Percentiles rank a stretch among this genome's conserved stretches.
Evolutionary conservation across 1,140 invertebrate species (phyloP).

Genomic region (Plutomurus gul): DNA sequence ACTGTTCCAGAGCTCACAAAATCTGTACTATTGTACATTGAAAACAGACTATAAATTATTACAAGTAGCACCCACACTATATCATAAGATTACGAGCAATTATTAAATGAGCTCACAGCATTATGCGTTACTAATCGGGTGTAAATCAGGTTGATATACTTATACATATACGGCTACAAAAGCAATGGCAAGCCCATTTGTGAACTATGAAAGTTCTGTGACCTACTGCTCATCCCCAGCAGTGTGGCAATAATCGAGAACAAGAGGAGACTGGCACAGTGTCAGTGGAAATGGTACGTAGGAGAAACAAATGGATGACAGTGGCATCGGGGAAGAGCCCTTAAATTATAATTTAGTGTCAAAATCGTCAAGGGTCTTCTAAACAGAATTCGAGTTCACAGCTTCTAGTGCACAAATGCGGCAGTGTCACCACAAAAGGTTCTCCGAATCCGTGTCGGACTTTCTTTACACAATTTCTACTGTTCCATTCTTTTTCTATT

Average conservation of each 20-base stretch:
- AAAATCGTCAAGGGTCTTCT: not conserved
- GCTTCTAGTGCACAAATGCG: not conserved
- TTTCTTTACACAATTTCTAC: constrained; percentile 1
- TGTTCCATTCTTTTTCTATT: not conserved
- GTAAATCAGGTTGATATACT: too few species aligned
- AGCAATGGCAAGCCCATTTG: too few species aligned
- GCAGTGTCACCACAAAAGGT: not conserved
- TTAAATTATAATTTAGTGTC: constrained; percentile 13
- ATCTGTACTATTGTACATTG: not conserved
- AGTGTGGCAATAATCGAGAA: not conserved
- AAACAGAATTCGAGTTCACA: not conserved
- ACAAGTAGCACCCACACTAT: too few species aligned
- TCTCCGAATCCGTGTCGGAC: not conserved
- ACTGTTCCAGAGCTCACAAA: too few species aligned
- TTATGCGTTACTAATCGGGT: too few species aligned
- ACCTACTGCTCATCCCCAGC: not conserved
- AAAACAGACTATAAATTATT: too few species aligned
- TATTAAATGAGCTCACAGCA: too few species aligned
- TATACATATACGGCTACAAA: too few species aligned
- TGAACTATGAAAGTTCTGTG: not conserved
- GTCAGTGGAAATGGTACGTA: not conserved
- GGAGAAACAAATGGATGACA: not conserved
- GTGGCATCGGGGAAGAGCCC: not conserved
- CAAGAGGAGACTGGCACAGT: not conserved
- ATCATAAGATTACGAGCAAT: too few species aligned